Evolutionary conservation across 2,113 vertebrate species (phyloP).

Genomic region (Monopterus albus): DNA sequence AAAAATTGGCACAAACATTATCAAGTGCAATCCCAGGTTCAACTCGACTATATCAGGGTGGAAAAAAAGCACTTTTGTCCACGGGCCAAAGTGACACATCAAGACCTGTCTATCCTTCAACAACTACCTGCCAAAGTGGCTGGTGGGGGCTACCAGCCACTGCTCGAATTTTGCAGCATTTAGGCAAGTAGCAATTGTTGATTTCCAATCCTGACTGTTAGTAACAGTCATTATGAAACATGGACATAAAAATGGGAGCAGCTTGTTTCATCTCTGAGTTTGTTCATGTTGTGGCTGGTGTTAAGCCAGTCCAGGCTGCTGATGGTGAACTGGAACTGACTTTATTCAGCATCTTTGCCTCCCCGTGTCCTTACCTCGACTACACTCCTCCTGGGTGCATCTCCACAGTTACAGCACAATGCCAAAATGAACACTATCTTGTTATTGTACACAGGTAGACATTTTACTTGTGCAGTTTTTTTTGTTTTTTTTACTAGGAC

Average conservation of each 20-base stretch:
- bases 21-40: conserved; percentile 30
- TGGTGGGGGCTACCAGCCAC: background rate
- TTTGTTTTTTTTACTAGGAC: background rate
- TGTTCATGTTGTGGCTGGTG: conserved; percentile 40
- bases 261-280: conserved; percentile 42
- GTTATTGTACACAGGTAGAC: conserved; percentile 18
- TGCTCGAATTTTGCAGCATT: conserved; percentile 8
- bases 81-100: background rate
- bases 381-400: conserved; percentile 42
- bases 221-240: conserved; percentile 30
- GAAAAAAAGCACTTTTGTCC: background rate
- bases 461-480: background rate
- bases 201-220: conserved; percentile 14
- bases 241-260: conserved; percentile 6
- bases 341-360: conserved; percentile 15
- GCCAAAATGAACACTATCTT: background rate
- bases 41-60: background rate
- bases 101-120: background rate
- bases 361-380: conserved; percentile 21
- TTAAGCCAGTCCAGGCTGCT: conserved; percentile 32
- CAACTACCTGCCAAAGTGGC: background rate
- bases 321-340: conserved; percentile 33
- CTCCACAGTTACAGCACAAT: conserved; percentile 48
- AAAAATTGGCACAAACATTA: conserved; percentile 61
- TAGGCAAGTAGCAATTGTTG: background rate